Base-by-base conservation (phyloP, 2,888 invertebrate genomes). In the Agrilus mali region DNA sequence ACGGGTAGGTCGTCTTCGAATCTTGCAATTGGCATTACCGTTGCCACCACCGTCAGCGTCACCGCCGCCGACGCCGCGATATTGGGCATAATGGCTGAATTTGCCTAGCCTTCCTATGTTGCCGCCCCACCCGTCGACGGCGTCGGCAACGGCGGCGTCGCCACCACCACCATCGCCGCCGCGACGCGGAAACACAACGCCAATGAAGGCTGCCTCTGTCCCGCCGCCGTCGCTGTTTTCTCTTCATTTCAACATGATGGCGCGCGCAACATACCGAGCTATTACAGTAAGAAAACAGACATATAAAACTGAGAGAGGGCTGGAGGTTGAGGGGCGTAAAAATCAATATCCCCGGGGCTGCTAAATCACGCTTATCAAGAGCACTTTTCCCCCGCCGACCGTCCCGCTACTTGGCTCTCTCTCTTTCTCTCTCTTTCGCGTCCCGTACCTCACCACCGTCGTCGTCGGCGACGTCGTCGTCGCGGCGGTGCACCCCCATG, bases 341-440 rank as follows among this genome's bases (percentile, higher is more conserved):
- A 68, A 68, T 68, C 68, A 68, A 68, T 68, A 68, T 78, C 78
- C 78, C 71, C 77, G 77, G 78, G 78, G 78, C 78, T 78, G 78
- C 78, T 79, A 80, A 80, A 80, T 79, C 80, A 79, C 78, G 78
- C 69, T 69, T 68, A 68, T 69, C 69, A 69, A 69, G 68, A 69
- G 68, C 66, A 68, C 66, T 67, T 67, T 65, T 64, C 63, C 64
- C 63, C 60, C 58, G 50, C 54, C 47, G 32, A 48, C 50, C 51
- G 27, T 27, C 27, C 50, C 44, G 44, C 33, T 47, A 47, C 40
- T 43, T 50, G 47, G 49, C 50, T 47, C 49, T 51, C 49, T 51
- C 56, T 52, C 48, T 51, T 35, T 48, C 56, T 52, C 48, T 44
- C 40, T 34, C 47, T 68, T 50, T 66, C 68, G 61, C 64, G 62